Percentiles rank a stretch among this genome's conserved stretches.
Evolutionary conservation across 2,113 vertebrate genomes (phyloP).

Genomic region (Paramormyrops kingsleyae): DNA sequence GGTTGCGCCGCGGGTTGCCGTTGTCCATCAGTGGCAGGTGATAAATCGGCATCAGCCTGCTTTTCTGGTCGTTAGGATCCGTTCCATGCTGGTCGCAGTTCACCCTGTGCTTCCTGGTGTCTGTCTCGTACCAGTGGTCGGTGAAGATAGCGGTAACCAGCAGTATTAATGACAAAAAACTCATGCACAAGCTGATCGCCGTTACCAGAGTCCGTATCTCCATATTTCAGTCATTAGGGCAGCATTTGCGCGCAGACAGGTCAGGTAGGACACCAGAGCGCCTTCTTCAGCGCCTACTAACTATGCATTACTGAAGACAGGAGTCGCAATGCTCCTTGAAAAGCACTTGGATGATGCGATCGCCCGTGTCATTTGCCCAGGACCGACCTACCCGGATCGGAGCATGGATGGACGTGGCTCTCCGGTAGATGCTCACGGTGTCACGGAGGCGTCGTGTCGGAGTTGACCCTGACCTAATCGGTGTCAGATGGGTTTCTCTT

Average conservation of each 20-base stretch:
- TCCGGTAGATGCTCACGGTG: not conserved
- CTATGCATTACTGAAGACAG: conserved; percentile 33
- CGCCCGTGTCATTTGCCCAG: conserved; percentile 7
- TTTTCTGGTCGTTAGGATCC: conserved; percentile 73
- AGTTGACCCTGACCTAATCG: not conserved
- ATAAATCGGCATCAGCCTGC: conserved; percentile 80
- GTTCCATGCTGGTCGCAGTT: conserved; percentile 71
- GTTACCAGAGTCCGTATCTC: conserved; percentile 64
- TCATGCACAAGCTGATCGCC: conserved; percentile 67
- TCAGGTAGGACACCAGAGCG: conserved; percentile 9
- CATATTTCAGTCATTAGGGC: conserved; percentile 57
- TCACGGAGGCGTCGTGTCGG: not conserved
- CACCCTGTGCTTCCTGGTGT: conserved; percentile 74
- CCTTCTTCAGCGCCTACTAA: conserved; percentile 37
- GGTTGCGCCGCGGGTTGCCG: conserved; percentile 46
- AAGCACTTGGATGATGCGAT: conserved; percentile 14
- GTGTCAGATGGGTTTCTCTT: not conserved
- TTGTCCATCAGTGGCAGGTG: conserved; percentile 75
- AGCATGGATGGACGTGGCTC: not conserved
- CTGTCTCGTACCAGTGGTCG: conserved; percentile 82
- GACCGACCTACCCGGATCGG: not conserved
- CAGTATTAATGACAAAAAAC: conserved; percentile 64
- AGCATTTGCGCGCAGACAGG: conserved; percentile 15
- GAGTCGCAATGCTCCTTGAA: not conserved
- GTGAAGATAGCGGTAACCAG: conserved; percentile 74